Evolutionary conservation across 2,797 vertebrate genomes (phyloP).

Genomic region (Siniperca undulata): DNA sequence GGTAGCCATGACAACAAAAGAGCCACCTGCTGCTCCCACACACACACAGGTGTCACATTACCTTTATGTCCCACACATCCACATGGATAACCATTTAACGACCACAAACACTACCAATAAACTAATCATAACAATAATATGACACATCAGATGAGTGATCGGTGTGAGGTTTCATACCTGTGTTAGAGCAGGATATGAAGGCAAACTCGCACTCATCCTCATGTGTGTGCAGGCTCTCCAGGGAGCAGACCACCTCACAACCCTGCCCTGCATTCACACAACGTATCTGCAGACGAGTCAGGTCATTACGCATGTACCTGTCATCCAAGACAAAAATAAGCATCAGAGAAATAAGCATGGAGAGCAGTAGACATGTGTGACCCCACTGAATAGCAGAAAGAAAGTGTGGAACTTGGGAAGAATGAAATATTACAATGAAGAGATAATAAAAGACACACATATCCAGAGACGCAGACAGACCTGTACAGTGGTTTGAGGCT

Average conservation of each 20-base stretch:
- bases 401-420: not conserved
- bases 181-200: conserved; percentile 87
- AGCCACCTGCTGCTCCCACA: conserved; percentile 66
- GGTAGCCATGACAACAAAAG: conserved; percentile 71
- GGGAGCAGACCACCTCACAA: conserved; percentile 89
- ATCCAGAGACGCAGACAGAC: conserved; percentile 69
- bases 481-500: conserved; percentile 90
- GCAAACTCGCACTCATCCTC: conserved; percentile 91
- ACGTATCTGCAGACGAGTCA: conserved; percentile 90
- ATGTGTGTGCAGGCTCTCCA: conserved; percentile 90
- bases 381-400: not conserved
- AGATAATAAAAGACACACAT: not conserved
- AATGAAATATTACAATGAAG: not conserved
- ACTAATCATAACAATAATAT: not conserved
- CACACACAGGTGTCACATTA: conserved; percentile 64
- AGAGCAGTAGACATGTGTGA: not conserved
- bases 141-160: not conserved
- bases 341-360: not conserved
- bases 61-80: conserved; percentile 30
- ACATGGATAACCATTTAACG: conserved; percentile 10
- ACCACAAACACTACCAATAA: not conserved
- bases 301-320: conserved; percentile 95
- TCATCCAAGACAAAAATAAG: conserved; percentile 13
- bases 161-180: conserved; percentile 77
- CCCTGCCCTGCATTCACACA: conserved; percentile 89